A percentile compares a stretch with the other conserved stretches of the same genome.
Conservation (phyloP, 2,888 invertebrate genomes). For the Cepaea hortensis region DNA sequence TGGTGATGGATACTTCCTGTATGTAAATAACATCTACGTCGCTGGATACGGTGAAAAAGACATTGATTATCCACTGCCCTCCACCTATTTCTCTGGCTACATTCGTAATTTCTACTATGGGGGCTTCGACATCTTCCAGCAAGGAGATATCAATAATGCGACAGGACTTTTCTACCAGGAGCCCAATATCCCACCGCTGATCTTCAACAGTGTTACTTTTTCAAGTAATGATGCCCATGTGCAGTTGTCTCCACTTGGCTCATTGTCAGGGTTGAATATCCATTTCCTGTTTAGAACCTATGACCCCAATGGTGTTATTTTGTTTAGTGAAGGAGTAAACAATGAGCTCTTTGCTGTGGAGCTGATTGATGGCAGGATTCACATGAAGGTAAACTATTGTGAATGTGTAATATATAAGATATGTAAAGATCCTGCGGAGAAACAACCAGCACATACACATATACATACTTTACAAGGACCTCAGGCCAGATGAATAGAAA, state of each 20-base stretch:
- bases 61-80: slow-evolving; percentile 35
- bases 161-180: slow-evolving; percentile 48
- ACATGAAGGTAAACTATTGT: slow-evolving; percentile 46
- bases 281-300: slow-evolving; percentile 69
- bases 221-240: slow-evolving; percentile 58
- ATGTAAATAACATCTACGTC: slow-evolving; percentile 61
- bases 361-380: slow-evolving; percentile 67
- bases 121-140: slow-evolving; percentile 60
- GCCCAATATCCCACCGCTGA: slow-evolving; percentile 54
- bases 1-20: slow-evolving; percentile 61
- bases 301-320: slow-evolving; percentile 65
- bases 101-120: slow-evolving; percentile 66
- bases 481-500: too few species aligned
- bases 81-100: slow-evolving; percentile 63
- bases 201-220: slow-evolving; percentile 65
- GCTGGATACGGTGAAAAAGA: slow-evolving; percentile 54
- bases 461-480: not conserved
- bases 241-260: slow-evolving; percentile 57
- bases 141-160: slow-evolving; percentile 45
- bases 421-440: not conserved
- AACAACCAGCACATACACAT: too few species aligned
- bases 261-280: slow-evolving; percentile 57
- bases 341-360: slow-evolving; percentile 68
- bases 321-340: slow-evolving; percentile 63
- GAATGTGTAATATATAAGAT: not conserved